These are phyloP conservation scores for Lycodopsis pacificus DNA, from an alignment of 2,797 vertebrate genomes.

Conservation along the genomic window DNA sequence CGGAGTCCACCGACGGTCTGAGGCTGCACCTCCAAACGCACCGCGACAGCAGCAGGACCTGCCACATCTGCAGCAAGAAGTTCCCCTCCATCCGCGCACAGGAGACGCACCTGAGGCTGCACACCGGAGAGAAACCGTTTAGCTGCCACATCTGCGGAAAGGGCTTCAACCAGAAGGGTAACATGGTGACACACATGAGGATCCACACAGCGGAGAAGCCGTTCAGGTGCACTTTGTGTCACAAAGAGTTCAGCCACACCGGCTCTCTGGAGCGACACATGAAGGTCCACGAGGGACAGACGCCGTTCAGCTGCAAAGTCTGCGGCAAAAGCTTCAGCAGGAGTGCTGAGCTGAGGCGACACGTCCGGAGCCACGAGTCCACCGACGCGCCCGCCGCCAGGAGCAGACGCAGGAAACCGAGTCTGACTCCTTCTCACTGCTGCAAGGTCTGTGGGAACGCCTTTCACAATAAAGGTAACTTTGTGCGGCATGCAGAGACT, in stretches of 20 bases:
- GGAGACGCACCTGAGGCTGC: constrained; percentile 68
- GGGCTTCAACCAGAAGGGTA: constrained; percentile 70
- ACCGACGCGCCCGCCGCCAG: rapidly evolving
- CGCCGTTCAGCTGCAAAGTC: constrained; percentile 40
- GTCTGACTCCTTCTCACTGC: constrained; percentile 48
- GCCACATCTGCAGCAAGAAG: constrained; percentile 62
- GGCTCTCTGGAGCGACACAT: constrained; percentile 57
- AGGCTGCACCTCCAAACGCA: constrained; percentile 65
- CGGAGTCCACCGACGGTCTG: constrained; percentile 37
- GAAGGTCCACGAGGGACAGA: constrained; percentile 39
- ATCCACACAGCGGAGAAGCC: constrained; percentile 55
- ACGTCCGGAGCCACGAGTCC: constrained; percentile 35
- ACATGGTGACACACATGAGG: constrained; percentile 69
- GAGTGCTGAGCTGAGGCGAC: constrained; percentile 40
- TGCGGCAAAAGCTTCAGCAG: constrained; percentile 45
- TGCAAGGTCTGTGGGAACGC: constrained; percentile 57
- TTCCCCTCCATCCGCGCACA: constrained; percentile 63
- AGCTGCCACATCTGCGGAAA: constrained; percentile 63
- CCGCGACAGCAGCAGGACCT: constrained; percentile 63
- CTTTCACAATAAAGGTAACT: constrained; percentile 65
- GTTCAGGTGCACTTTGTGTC: constrained; percentile 42
- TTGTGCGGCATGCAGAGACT: constrained; percentile 66
- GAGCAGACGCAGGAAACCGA: constrained; percentile 18
- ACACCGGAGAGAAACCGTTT: constrained; percentile 73
- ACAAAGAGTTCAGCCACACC: constrained; percentile 40